phyloP scores from a whole-genome alignment of 2,797 vertebrate genomes.

The Nothura maculosa region DNA sequence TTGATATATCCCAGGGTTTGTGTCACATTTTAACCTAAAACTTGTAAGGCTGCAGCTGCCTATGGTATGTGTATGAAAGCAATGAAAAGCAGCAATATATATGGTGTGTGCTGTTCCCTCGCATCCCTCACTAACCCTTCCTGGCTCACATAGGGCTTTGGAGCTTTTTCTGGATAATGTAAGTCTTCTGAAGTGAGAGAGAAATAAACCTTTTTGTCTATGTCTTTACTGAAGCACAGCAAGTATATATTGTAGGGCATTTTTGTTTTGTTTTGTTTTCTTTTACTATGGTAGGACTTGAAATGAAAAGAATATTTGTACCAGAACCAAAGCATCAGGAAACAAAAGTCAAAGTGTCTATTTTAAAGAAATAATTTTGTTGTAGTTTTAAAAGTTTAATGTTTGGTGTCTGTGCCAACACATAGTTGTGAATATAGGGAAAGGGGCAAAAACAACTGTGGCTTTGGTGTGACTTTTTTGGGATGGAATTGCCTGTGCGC shows the following conservation, averaged over 20 bases:
- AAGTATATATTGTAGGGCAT: background rate
- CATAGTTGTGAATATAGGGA: background rate
- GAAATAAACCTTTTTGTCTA: background rate
- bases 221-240: background rate
- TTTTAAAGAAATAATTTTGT: background rate
- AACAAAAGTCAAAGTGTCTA: background rate
- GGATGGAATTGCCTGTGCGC: background rate
- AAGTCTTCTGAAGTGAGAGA: background rate
- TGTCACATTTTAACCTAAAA: conserved; percentile 1
- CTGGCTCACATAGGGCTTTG: background rate
- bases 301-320: background rate
- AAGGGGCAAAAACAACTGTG: accelerated
- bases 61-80: background rate
- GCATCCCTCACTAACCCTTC: background rate
- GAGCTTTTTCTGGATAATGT: background rate
- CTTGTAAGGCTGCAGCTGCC: background rate
- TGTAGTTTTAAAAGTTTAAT: background rate
- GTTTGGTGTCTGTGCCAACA: background rate
- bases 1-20: background rate
- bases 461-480: background rate
- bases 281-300: background rate
- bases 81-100: background rate
- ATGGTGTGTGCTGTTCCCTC: background rate
- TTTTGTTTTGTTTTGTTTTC: too few species aligned
- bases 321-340: background rate